These are phyloP conservation scores for Syncerus caffer DNA, from an alignment of 2,797 vertebrate genomes.

Conservation along the genomic window DNA sequence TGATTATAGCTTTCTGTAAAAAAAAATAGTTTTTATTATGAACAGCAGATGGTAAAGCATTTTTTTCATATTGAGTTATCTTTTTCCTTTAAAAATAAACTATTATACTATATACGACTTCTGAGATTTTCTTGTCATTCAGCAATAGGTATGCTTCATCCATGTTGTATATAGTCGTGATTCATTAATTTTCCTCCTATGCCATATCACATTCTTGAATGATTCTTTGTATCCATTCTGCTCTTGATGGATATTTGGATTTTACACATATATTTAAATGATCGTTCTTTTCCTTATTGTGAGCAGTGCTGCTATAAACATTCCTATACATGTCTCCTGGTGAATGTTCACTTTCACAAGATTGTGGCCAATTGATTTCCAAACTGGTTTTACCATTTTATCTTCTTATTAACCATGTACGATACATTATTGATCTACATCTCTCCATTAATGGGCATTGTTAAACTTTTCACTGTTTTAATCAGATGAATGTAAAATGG, in stretches of 20 bases:
- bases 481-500: background rate
- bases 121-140: background rate
- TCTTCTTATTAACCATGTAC: background rate
- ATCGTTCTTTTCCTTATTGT: background rate
- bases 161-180: background rate
- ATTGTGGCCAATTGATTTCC: background rate
- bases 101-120: background rate
- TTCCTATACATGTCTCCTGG: background rate
- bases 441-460: background rate
- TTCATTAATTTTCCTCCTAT: conserved; percentile 30
- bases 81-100: background rate
- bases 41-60: background rate
- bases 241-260: background rate
- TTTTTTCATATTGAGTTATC: background rate
- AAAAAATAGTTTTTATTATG: background rate
- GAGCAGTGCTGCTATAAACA: background rate
- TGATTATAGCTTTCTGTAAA: background rate
- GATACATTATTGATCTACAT: background rate
- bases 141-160: background rate
- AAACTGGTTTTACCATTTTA: background rate
- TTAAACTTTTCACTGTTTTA: background rate
- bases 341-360: background rate
- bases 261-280: background rate
- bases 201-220: background rate
- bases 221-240: background rate